Percentiles rank a stretch among this genome's conserved stretches.
phyloP scores from a whole-genome alignment of 2,888 invertebrate genomes.

The Mesopsocus fuscifrons region DNA sequence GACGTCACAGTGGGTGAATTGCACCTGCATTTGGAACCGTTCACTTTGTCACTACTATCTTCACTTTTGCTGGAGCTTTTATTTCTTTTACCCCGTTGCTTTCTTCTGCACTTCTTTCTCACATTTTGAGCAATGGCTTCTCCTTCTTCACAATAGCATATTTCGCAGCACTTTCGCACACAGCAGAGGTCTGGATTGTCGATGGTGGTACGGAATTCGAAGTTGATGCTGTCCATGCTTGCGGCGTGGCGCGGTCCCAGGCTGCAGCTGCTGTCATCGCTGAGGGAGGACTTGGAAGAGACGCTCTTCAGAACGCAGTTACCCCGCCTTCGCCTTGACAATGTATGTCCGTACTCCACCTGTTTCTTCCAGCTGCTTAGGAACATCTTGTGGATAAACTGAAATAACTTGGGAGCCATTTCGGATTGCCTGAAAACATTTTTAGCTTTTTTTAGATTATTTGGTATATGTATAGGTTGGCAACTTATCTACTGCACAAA shows the following conservation, averaged over 20 bases:
- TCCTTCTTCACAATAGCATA: not conserved
- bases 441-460: too few relatives aligned
- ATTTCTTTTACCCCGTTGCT: not conserved
- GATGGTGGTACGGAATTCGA: not conserved
- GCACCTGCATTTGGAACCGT: not conserved
- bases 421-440: too few relatives aligned
- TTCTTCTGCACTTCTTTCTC: not conserved
- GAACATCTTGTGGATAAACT: not conserved
- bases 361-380: not conserved
- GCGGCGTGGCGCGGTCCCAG: not conserved
- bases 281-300: not conserved
- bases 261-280: not conserved
- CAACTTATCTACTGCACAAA: too few relatives aligned
- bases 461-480: too few relatives aligned
- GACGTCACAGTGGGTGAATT: not conserved
- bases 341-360: constrained; percentile 4
- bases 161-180: constrained; percentile 1
- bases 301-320: constrained; percentile 7
- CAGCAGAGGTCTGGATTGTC: constrained; percentile 4
- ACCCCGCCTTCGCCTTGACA: not conserved
- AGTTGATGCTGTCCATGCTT: constrained; percentile 3
- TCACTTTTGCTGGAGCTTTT: not conserved
- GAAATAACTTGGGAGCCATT: not conserved
- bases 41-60: too few relatives aligned
- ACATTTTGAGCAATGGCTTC: not conserved